These are phyloP conservation scores for Odontothrips loti DNA, from an alignment of 2,888 invertebrate genomes.

Conservation along the genomic window DNA sequence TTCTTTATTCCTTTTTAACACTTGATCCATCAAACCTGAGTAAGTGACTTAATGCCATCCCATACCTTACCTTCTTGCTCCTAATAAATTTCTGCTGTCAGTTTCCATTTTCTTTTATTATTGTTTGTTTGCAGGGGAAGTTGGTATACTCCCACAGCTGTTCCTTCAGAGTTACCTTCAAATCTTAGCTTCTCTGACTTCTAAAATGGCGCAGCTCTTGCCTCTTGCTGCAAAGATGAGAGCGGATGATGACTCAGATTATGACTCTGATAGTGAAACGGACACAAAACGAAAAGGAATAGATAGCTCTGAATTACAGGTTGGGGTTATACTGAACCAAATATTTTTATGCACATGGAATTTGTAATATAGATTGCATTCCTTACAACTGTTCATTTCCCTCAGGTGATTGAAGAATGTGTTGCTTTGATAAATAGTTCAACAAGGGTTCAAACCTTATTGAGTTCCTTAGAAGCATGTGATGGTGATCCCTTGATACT, in stretches of 20 bases:
- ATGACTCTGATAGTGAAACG: slow-evolving; percentile 46
- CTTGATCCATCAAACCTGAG: slow-evolving; percentile 58
- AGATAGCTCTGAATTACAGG: slow-evolving; percentile 48
- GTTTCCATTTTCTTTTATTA: slow-evolving; percentile 27
- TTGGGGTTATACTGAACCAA: neutral
- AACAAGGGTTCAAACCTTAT: slow-evolving; percentile 54
- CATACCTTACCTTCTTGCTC: slow-evolving; percentile 4
- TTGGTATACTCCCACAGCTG: neutral
- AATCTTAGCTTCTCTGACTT: slow-evolving; percentile 54
- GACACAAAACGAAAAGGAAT: slow-evolving; percentile 44
- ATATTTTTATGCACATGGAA: neutral
- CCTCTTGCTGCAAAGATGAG: slow-evolving; percentile 3
- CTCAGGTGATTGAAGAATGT: slow-evolving; percentile 53
- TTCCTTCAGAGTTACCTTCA: slow-evolving; percentile 49
- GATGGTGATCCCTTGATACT: slow-evolving; percentile 53
- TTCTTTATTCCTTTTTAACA: slow-evolving; percentile 64
- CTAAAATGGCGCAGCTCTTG: slow-evolving; percentile 40
- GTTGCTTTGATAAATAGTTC: slow-evolving; percentile 64
- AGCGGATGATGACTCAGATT: slow-evolving; percentile 48
- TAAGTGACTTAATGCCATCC: slow-evolving; percentile 46
- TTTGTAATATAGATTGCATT: neutral
- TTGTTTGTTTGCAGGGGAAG: slow-evolving; percentile 39
- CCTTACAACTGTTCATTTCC: slow-evolving; percentile 15
- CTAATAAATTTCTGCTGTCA: neutral
- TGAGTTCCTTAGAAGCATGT: slow-evolving; percentile 43